phyloP scores from a whole-genome alignment of 2,797 vertebrate species.

The Chelmon rostratus region DNA sequence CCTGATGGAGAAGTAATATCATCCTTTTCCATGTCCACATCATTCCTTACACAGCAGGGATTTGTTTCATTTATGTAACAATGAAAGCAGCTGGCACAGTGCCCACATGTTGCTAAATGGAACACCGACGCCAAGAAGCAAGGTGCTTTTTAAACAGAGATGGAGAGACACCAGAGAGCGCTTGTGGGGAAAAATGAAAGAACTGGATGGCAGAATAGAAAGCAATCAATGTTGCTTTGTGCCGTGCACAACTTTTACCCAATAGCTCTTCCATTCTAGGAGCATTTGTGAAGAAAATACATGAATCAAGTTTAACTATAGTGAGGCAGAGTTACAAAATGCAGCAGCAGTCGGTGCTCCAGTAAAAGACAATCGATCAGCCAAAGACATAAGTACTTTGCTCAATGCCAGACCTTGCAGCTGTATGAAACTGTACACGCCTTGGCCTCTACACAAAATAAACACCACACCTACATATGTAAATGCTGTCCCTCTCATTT shows the following conservation, averaged over 20 bases:
- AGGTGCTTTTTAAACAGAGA: constrained; percentile 73
- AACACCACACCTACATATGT: constrained; percentile 58
- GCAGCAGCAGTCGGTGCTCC: constrained; percentile 47
- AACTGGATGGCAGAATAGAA: constrained; percentile 67
- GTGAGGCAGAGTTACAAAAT: constrained; percentile 55
- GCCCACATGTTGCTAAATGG: constrained; percentile 76
- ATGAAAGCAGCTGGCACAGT: constrained; percentile 74
- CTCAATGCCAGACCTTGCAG: constrained; percentile 58
- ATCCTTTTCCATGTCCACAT: constrained; percentile 80
- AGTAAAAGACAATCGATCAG: constrained; percentile 63
- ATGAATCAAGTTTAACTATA: constrained; percentile 72
- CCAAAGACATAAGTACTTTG: constrained; percentile 44
- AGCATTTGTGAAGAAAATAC: constrained; percentile 63
- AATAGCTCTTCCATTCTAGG: constrained; percentile 62
- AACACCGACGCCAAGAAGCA: constrained; percentile 71
- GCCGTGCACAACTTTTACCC: constrained; percentile 72
- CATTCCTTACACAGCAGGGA: constrained; percentile 77
- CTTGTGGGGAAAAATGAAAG: constrained; percentile 70
- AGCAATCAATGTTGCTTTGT: constrained; percentile 78
- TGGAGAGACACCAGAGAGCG: constrained; percentile 72
- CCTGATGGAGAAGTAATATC: constrained; percentile 76
- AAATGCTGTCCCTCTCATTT: constrained; percentile 50
- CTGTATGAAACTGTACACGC: constrained; percentile 60
- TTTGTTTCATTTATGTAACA: constrained; percentile 83
- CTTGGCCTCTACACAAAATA: constrained; percentile 42